Evolutionary conservation across 2,113 vertebrate genomes (phyloP), one percentile per base, ranked within the genome.

Genomic region (Benitochromis conjunctus): DNA sequence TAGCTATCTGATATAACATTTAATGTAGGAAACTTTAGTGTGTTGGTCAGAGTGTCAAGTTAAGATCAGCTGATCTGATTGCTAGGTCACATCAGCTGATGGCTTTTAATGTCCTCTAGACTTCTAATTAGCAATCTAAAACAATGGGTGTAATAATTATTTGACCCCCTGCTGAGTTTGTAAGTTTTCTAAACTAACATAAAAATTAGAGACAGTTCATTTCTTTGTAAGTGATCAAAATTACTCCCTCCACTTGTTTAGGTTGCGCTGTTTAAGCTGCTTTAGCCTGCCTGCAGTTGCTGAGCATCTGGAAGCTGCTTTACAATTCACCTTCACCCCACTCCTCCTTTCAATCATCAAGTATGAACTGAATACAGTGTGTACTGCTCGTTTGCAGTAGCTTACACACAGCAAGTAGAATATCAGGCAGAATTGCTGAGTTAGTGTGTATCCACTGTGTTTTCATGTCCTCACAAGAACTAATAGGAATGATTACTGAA

Each of bases 331-430:
- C 31, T 64, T 36, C 60, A 36, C 31, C 31, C 2, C 60, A 2
- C 18, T 12, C 31, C 60, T 64, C 18, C 60, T 64, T 64, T 64
- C 58, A 62, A 11, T 19, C 9, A 7, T 21, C n/a, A 55, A 21
- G 53, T 21, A 55, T 55, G 10, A 11, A 21, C 0, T 36, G 36
- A 24, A 3, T 14, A 14, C 62, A 0, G 62, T 8, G 1, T 0
- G 38, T 43, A 0, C 12, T 26, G 36, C 36, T 69, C n/a, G 12
- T 16, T 43, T 29, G 3, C 62, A 9, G n/a, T 9, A 36, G 11
- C 60, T 64, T 2, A 64, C 34, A 38, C 19, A 3, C 31, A 64
- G 60, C 31, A 64, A 38, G 19, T 18, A n/a, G 34, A 38, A 64
- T 19, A 19, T 53, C 7, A 7, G 18, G 11, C 19, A 24, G 24